phyloP scores from a whole-genome alignment of 2,797 vertebrate species.

The Anableps anableps region DNA sequence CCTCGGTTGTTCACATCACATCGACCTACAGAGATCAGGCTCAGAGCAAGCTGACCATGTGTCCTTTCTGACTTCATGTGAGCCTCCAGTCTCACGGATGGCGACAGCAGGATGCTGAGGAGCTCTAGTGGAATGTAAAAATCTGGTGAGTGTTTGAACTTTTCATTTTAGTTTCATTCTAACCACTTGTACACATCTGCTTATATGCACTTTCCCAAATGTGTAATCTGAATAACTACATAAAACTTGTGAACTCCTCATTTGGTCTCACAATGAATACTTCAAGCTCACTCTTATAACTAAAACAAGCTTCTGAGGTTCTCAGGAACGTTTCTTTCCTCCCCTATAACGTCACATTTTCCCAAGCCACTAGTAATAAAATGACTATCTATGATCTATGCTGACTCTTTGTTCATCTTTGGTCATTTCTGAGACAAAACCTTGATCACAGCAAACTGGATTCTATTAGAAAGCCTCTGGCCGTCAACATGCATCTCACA shows the following conservation, averaged over 20 bases:
- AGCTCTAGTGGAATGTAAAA: constrained; percentile 19
- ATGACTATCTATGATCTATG: not conserved
- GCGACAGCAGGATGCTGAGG: constrained; percentile 14
- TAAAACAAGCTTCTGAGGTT: not conserved
- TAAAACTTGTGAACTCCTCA: too few relatives aligned
- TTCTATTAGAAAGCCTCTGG: not conserved
- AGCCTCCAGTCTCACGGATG: not conserved
- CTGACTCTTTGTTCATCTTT: not conserved
- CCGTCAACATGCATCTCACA: not conserved
- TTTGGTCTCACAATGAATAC: not conserved
- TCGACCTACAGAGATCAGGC: constrained; percentile 8
- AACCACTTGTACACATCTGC: not conserved
- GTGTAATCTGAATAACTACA: not conserved
- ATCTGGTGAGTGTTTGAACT: constrained; percentile 51
- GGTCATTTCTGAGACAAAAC: not conserved
- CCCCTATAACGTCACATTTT: not conserved
- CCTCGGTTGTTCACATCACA: constrained; percentile 12
- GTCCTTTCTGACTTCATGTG: not conserved
- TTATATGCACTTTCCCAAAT: not conserved
- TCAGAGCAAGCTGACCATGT: constrained; percentile 28
- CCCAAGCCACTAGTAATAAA: not conserved
- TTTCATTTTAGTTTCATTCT: constrained; percentile 13
- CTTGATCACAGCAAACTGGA: not conserved
- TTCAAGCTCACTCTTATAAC: not conserved
- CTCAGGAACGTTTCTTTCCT: not conserved